Evolutionary conservation across 1,140 invertebrate species (phyloP).

Genomic region (Apocrypta bakeri): DNA sequence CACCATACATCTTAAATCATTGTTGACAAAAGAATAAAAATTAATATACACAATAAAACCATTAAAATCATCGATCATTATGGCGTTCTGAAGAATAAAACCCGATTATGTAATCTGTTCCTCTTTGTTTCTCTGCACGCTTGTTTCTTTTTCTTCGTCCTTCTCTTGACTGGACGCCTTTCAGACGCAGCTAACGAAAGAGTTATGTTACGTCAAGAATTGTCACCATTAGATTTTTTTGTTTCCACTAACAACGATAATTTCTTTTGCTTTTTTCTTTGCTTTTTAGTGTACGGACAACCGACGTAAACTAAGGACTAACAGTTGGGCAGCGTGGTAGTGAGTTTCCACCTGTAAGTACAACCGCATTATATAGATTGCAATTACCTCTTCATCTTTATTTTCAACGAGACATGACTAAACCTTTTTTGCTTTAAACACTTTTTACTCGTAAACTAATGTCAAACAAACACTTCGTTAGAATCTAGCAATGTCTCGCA

Average conservation of each 20-base stretch:
- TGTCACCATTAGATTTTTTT: slow-evolving; percentile 64
- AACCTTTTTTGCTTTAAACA: slow-evolving; percentile 7
- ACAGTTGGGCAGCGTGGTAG: slow-evolving; percentile 71
- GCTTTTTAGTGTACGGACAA: slow-evolving; percentile 69
- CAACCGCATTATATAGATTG: slow-evolving; percentile 34
- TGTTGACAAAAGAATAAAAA: slow-evolving; percentile 66
- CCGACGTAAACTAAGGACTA: slow-evolving; percentile 73
- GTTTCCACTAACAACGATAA: slow-evolving; percentile 69
- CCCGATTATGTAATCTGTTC: slow-evolving; percentile 56
- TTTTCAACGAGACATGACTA: neutral
- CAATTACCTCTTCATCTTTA: slow-evolving; percentile 4
- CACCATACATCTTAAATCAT: slow-evolving; percentile 69
- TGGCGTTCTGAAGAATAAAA: slow-evolving; percentile 55
- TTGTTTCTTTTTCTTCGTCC: slow-evolving; percentile 47
- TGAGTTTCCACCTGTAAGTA: slow-evolving; percentile 67
- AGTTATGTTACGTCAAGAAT: slow-evolving; percentile 67
- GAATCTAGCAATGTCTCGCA: neutral
- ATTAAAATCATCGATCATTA: slow-evolving; percentile 65
- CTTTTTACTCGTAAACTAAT: neutral
- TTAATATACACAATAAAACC: slow-evolving; percentile 72
- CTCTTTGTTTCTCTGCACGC: slow-evolving; percentile 53
- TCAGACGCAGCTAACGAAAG: slow-evolving; percentile 57
- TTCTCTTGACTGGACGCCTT: slow-evolving; percentile 50
- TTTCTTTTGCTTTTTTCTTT: slow-evolving; percentile 68
- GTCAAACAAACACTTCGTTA: neutral